Base-by-base conservation (phyloP, 1,140 invertebrate genomes). In the Delia radicum region DNA sequence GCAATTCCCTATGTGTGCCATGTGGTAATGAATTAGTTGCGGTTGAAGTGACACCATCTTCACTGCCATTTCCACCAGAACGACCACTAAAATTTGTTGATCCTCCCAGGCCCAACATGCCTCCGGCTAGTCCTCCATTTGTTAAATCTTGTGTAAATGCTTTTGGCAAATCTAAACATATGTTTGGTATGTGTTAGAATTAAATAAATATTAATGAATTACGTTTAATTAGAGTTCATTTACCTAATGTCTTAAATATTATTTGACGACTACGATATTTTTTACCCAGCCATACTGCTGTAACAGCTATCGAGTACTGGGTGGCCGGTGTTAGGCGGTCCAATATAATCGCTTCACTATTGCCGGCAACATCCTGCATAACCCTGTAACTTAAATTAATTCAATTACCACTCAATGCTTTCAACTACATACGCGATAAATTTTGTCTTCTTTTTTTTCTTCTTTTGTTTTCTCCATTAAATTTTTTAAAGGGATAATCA, bases 231-330 rank as follows among this genome's bases (percentile, higher is more conserved):
- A 65, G n/a, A 10, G n/a, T n/a, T 48, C 74, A 77, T 78, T 92
- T 88, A 95, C 94, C 93, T 85, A 94, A 90, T 75, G 94, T 96
- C 86, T 92, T 92, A 89, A 96, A 95, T 89, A 94, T 92, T 84
- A 95, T 93, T 78, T 93, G 93, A 81, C 92, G 90, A 84, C 94
- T 95, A 79, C 92, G 89, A 86, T 91, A 93, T 83, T 93, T 94
- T 78, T 91, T 93, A 72, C 93, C 92, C 63, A 89, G 90, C 88
- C 91, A 92, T 37, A 95, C 90, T 73, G 94, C 94, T 28, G 93
- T 92, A 48, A 96, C 93, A 2, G 92, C 92, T 63, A 96, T 89
- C 78, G 94, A 94, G 82, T 96, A 96, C 86, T 95, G 93, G 13
- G 94, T 95, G 83, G 94, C 92, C n/a, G 94, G 92, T 79, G 92